phyloP scores from a whole-genome alignment of 1,140 invertebrate species.

The Anastrepha obliqua region DNA sequence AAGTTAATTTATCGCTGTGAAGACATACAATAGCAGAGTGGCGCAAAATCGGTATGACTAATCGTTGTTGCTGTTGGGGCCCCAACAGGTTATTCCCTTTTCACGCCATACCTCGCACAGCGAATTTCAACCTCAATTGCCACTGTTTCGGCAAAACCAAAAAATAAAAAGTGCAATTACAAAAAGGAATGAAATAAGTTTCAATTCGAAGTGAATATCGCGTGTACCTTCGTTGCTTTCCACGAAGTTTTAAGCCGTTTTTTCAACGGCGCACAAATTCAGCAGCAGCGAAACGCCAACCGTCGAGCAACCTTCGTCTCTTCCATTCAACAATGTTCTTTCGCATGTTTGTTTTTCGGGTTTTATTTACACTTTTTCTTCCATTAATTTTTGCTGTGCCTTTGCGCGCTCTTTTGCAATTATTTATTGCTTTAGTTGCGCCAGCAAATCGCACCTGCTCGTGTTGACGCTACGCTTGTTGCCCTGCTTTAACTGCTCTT shows the following conservation, averaged over 20 bases:
- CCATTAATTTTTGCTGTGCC: conserved; percentile 20
- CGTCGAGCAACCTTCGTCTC: not conserved
- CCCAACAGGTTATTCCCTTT: conserved; percentile 47
- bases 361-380: not conserved
- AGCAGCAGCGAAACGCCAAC: not conserved
- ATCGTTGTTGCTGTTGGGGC: not conserved
- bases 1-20: conserved; percentile 13
- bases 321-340: conserved; percentile 26
- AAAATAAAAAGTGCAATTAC: not conserved
- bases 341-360: not conserved
- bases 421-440: conserved; percentile 43
- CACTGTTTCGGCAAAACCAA: not conserved
- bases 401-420: conserved; percentile 3
- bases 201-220: not conserved
- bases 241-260: not conserved
- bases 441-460: conserved; percentile 22
- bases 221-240: not conserved
- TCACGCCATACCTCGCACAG: conserved; percentile 6
- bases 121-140: not conserved
- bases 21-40: conserved; percentile 10
- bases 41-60: conserved; percentile 44
- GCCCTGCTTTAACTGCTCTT: not conserved
- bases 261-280: not conserved
- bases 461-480: not conserved
- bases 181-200: not conserved